Conservation (phyloP, 2,888 invertebrate genomes). For the Leucoptera coffeella region DNA sequence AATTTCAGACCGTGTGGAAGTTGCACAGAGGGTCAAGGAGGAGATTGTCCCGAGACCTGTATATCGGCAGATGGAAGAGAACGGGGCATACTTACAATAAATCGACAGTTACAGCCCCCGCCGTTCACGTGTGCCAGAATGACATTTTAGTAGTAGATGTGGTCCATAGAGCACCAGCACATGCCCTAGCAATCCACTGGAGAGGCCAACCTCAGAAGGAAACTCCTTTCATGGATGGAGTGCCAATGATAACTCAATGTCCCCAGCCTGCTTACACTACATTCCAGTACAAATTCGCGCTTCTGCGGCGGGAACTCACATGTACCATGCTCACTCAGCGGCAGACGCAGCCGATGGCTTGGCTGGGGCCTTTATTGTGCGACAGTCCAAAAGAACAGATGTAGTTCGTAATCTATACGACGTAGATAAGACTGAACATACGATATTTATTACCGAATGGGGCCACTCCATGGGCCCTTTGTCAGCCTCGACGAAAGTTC, state of each 20-base stretch:
- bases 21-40: constrained; percentile 54
- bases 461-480: constrained; percentile 49
- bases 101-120: constrained; percentile 57
- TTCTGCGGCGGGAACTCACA: constrained; percentile 63
- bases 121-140: constrained; percentile 64
- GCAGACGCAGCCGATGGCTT: constrained; percentile 63
- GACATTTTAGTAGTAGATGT: constrained; percentile 74
- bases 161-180: constrained; percentile 64
- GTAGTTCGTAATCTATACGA: constrained; percentile 61
- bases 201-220: constrained; percentile 65
- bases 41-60: constrained; percentile 58
- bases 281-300: constrained; percentile 76
- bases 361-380: constrained; percentile 65
- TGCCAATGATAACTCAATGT: constrained; percentile 72
- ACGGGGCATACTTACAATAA: constrained; percentile 60
- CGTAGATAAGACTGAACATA: constrained; percentile 62
- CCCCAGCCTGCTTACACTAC: constrained; percentile 68
- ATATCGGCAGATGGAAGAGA: constrained; percentile 59
- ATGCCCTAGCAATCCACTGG: constrained; percentile 72
- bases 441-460: constrained; percentile 67
- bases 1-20: constrained; percentile 58
- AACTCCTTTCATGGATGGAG: constrained; percentile 73
- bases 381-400: constrained; percentile 57
- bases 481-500: constrained; percentile 29
- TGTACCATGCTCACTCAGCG: constrained; percentile 69